Evolutionary conservation across 2,888 invertebrate species (phyloP).

Genomic region (Agrenia bidenticulata): DNA sequence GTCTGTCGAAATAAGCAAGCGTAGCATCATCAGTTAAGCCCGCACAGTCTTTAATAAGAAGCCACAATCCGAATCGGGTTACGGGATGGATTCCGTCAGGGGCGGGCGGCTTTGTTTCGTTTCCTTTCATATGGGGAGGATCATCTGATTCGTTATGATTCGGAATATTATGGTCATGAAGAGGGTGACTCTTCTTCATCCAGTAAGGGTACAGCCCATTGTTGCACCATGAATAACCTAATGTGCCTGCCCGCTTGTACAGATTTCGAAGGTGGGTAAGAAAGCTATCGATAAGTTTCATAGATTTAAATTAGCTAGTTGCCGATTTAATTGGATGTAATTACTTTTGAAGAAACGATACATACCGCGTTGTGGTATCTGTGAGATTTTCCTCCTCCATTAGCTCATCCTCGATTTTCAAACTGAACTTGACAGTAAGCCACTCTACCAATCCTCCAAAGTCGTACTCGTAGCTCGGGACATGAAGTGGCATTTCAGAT

Average conservation of each 20-base stretch:
- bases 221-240: constrained; percentile 44
- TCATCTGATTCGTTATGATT: constrained; percentile 18
- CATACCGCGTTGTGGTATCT: constrained; percentile 32
- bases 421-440: constrained; percentile 28
- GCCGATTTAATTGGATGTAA: too few relatives aligned
- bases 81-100: constrained; percentile 42
- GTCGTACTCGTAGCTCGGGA: constrained; percentile 45
- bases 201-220: constrained; percentile 40
- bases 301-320: too few relatives aligned
- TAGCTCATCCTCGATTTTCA: constrained; percentile 15
- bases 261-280: constrained; percentile 30
- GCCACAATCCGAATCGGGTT: constrained; percentile 47
- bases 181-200: constrained; percentile 23
- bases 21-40: constrained; percentile 33
- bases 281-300: neutral
- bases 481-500: constrained; percentile 40
- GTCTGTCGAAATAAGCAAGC: constrained; percentile 45
- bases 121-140: constrained; percentile 30
- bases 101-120: constrained; percentile 26
- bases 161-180: neutral
- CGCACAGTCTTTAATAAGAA: constrained; percentile 41
- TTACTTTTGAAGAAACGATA: neutral
- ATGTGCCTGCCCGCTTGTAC: constrained; percentile 44
- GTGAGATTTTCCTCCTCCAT: constrained; percentile 26
- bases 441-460: constrained; percentile 32